These are phyloP conservation scores for Ahaetulla prasina DNA, from an alignment of 2,113 vertebrate species.

Conservation along the genomic window DNA sequence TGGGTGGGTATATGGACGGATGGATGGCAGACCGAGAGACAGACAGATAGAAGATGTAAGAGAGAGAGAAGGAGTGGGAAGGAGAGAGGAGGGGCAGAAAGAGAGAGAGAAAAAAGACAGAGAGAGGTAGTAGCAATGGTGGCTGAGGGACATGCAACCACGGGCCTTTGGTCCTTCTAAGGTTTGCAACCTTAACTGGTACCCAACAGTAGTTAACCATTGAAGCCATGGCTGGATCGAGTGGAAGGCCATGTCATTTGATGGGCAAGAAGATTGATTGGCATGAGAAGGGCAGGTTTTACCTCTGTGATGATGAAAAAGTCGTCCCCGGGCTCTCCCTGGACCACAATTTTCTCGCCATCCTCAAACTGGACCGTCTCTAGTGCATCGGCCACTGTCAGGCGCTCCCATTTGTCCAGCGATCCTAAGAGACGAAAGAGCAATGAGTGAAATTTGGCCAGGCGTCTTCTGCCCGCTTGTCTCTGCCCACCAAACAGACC, in stretches of 20 bases:
- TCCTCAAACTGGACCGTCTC: slow-evolving; percentile 97
- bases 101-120: too few relatives aligned
- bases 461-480: too few relatives aligned
- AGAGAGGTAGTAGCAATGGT: background rate
- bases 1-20: too few relatives aligned
- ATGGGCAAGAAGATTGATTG: background rate
- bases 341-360: slow-evolving; percentile 94
- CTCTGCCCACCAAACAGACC: too few relatives aligned
- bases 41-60: too few relatives aligned
- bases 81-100: background rate
- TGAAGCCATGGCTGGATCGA: background rate
- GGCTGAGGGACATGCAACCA: background rate
- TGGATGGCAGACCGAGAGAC: too few relatives aligned
- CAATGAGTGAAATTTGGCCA: background rate
- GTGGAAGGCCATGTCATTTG: background rate
- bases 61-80: too few relatives aligned
- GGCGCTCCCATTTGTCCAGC: slow-evolving; percentile 94
- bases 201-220: background rate
- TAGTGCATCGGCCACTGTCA: slow-evolving; percentile 92
- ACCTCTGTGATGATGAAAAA: slow-evolving; percentile 99
- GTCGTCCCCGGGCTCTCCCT: slow-evolving; percentile 91
- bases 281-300: slow-evolving; percentile 23
- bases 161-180: background rate
- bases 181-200: background rate
- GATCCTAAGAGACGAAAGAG: slow-evolving; percentile 75